phyloP scores from a whole-genome alignment of 2,797 vertebrate species.

The Thaleichthys pacificus region DNA sequence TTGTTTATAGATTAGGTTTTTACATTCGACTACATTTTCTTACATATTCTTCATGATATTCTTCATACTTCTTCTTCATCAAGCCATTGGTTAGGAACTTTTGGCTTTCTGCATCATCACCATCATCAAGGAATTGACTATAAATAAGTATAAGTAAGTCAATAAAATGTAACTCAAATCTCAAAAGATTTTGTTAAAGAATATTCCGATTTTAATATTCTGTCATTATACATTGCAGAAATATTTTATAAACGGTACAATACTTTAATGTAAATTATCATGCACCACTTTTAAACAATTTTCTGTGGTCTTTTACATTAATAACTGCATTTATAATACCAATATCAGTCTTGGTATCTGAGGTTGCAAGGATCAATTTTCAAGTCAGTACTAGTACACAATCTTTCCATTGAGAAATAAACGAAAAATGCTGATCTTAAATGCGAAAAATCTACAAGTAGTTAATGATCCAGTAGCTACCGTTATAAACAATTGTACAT shows the following conservation, averaged over 20 bases:
- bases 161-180: background rate
- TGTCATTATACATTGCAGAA: too few relatives aligned
- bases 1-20: background rate
- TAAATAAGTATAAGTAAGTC: background rate
- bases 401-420: background rate
- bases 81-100: constrained; percentile 91
- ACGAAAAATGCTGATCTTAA: background rate
- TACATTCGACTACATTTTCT: constrained; percentile 53
- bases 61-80: constrained; percentile 84
- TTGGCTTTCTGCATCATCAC: constrained; percentile 84
- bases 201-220: too few relatives aligned
- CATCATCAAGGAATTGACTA: constrained; percentile 82
- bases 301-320: background rate
- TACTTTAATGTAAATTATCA: too few relatives aligned
- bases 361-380: background rate
- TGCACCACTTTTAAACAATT: too few relatives aligned
- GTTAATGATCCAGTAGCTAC: background rate
- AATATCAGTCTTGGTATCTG: too few relatives aligned
- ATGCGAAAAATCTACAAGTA: background rate
- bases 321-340: background rate
- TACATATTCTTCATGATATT: constrained; percentile 92
- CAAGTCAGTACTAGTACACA: background rate
- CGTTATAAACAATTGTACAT: background rate
- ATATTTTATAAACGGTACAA: too few relatives aligned
- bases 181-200: background rate